Evolutionary conservation across 2,888 invertebrate species (phyloP), one percentile per base, ranked within the genome.

Genomic region (Salpingus planirostris): DNA sequence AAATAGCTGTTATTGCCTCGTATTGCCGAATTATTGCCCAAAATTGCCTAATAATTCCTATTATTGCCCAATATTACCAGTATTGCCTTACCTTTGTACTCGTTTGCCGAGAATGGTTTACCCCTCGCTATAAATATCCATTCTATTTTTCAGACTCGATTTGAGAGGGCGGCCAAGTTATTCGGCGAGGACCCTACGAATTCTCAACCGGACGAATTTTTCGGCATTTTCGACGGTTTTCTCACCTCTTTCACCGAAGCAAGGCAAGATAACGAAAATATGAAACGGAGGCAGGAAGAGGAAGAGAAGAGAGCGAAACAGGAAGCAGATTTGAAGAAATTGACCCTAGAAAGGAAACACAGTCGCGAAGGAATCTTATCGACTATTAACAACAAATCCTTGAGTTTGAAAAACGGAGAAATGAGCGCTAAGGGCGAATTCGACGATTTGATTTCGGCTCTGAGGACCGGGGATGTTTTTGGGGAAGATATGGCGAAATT

Each of bases 401-500:
- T 84, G 33, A 80, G 70, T 36, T 63, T 77, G 30, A 83, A 81
- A 43, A 78, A 80, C 27, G 73, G 74, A 37, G 57, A 58, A 11
- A n/a, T n/a, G n/a, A 64, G 62, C 35, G 79, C 72, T 34, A 80
- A 89, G 55, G 91, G 93, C 5, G 95, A 95, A 66, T 95, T 95
- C 64, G 95, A 95, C 57, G 95, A 95, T 65, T 71, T 95, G 48
- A 95, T 95, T 58, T 93, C 93, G 0, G 95, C 95, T 0, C 64
- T 95, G 29, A 68, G 93, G 37, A 93, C 95, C 0, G 95, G 95
- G 1, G 92, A 93, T 55, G 92, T 93, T 0, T 95, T 93, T 56
- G 91, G 92, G 1, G 93, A 93, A 57, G 93, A 93, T 59, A 88
- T 93, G 53, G 91, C 91, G 31, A 93, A 93, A 66, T 88, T 92